Percentiles rank a stretch among this genome's conserved stretches.
phyloP scores from a whole-genome alignment of 2,888 invertebrate genomes.

The Cheilosia grossa region DNA sequence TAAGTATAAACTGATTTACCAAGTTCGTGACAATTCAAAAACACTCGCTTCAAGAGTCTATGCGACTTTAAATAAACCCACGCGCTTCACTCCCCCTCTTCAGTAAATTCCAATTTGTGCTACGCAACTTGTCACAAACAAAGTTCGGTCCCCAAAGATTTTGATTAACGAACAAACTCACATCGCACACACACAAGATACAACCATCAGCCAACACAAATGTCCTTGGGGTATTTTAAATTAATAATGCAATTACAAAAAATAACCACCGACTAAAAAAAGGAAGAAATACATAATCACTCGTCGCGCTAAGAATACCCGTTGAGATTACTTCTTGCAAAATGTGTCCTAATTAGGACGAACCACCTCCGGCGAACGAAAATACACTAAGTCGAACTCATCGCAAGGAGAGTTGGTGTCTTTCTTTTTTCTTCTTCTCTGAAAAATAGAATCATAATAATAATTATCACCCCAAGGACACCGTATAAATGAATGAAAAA shows the following conservation, averaged over 20 bases:
- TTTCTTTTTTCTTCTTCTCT: not conserved
- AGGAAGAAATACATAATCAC: constrained; percentile 34
- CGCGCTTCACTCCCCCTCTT: not conserved
- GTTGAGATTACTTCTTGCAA: constrained; percentile 52
- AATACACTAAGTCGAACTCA: constrained; percentile 50
- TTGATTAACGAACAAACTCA: constrained; percentile 8
- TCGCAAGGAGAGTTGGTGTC: constrained; percentile 11
- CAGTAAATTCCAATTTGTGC: constrained; percentile 26
- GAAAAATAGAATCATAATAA: constrained; percentile 65
- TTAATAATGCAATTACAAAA: constrained; percentile 73
- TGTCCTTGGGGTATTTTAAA: constrained; percentile 68
- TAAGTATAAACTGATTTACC: too few relatives aligned
- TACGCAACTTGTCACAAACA: constrained; percentile 53
- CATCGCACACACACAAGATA: constrained; percentile 14
- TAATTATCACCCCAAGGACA: constrained; percentile 66
- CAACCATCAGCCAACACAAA: not conserved
- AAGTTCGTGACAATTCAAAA: too few relatives aligned
- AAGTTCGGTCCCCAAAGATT: constrained; percentile 23
- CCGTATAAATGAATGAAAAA: constrained; percentile 45
- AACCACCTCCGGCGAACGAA: constrained; percentile 48
- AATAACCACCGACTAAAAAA: constrained; percentile 51
- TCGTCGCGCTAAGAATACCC: constrained; percentile 40
- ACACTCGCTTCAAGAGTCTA: too few relatives aligned
- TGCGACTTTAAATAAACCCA: too few relatives aligned
- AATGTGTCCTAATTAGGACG: constrained; percentile 67